A percentile compares a stretch with the other conserved stretches of the same genome.
phyloP scores from a whole-genome alignment of 2,113 vertebrate species.

The Rhadina sibilatrix region DNA sequence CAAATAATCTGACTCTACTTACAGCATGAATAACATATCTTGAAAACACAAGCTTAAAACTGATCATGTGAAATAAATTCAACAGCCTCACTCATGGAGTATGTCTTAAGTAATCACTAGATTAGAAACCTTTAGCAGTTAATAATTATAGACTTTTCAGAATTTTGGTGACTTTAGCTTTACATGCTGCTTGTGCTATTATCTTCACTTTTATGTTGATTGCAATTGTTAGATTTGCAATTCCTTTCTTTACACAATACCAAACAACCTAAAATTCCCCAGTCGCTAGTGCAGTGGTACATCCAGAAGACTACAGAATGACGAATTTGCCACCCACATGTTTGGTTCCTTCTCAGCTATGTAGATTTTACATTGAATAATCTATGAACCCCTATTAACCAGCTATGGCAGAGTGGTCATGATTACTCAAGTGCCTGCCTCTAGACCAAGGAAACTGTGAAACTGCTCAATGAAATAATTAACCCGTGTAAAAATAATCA shows the following conservation, averaged over 20 bases:
- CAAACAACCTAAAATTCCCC: not conserved
- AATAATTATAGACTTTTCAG: not conserved
- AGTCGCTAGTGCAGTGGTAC: not conserved
- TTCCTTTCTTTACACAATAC: not conserved
- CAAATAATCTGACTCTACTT: not conserved
- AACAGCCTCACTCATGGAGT: not conserved
- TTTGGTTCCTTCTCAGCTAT: not conserved
- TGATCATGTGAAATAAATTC: not conserved
- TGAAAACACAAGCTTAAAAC: not conserved
- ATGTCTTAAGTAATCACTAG: not conserved
- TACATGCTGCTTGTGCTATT: not conserved
- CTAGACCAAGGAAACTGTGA: not conserved
- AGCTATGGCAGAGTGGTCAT: not conserved
- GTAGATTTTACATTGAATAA: not conserved
- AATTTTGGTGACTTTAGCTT: not conserved
- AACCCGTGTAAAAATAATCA: not conserved
- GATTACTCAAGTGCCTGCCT: not conserved
- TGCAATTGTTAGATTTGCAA: too few relatives aligned
- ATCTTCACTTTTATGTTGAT: not conserved
- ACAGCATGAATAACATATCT: not conserved
- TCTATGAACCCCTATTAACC: not conserved
- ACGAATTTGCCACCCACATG: not conserved
- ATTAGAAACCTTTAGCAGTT: not conserved
- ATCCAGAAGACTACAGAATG: not conserved
- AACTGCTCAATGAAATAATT: not conserved